Base-by-base conservation (phyloP, 1,140 invertebrate species). In the Lysiphlebus fabarum region DNA sequence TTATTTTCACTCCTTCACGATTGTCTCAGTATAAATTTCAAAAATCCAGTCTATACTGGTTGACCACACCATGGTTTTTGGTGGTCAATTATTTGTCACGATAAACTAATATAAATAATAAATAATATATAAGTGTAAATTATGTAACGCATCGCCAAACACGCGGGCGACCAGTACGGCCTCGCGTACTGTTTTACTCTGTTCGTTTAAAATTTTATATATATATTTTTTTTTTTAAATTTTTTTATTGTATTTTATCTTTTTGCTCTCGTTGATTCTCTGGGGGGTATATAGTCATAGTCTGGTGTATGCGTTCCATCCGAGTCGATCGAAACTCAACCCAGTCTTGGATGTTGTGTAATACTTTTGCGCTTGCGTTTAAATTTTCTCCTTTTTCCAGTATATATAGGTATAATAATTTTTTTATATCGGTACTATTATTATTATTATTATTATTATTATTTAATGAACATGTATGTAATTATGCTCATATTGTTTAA, bases 281-380 rank as follows among this genome's bases (percentile, higher is more conserved):
- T 41, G 7, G 7, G 40, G 7, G 40, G n/a, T n/a, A n/a, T 41
- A 26, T 41, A 11, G 40, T 41, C 7, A 12, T 41, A 34, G 14
- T 3, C 5, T 44, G 26, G n/a, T 56, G 43, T 56, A 44, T 48
- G 37, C 55, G 48, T 44, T 44, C 55, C 45, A 26, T 14, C 38
- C 44, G 37, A 36, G 42, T 38, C 55, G 55, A 57, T 57, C 55
- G 55, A 57, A 57, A 57, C 55, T 57, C 55, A 57, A 49, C 17
- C 55, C 54, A 47, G 54, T 57, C 53, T 37, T 33, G 43, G 42
- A 37, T 44, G 43, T 41, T 45, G 41, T 17, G 53, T 26, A 34
- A 54, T 26, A 41, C 40, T 57, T 34, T 6, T 57, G 55, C 55
- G 55, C 55, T 57, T 57, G 55, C 55, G 55, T 57, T 48, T 57